Evolutionary conservation across 1,140 invertebrate genomes (phyloP).

Genomic region (Caenorhabditis remanei): DNA sequence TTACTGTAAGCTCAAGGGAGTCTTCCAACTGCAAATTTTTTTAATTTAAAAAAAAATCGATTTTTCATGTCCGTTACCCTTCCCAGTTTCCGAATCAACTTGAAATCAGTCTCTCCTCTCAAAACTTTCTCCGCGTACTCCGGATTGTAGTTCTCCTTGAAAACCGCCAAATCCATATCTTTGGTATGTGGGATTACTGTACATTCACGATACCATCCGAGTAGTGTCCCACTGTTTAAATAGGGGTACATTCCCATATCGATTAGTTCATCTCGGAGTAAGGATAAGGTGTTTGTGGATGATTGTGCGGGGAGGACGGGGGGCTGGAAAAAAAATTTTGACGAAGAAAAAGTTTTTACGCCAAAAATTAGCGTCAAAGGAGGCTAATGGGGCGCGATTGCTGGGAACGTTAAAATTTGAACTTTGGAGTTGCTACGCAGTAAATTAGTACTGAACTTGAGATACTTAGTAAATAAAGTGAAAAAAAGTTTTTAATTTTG

Average conservation of each 20-base stretch:
- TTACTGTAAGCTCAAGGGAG: constrained; percentile 17
- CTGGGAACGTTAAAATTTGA: no score
- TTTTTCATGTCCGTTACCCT: background rate
- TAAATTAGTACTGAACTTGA: no score
- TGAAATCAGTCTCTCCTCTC: background rate
- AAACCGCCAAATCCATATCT: constrained; percentile 47
- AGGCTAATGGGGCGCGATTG: no score
- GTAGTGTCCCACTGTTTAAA: constrained; percentile 25
- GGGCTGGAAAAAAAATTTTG: no score
- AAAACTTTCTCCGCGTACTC: background rate
- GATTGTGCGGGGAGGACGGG: no score
- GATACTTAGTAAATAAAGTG: no score
- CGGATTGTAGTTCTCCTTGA: constrained; percentile 23
- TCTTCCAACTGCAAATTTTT: constrained; percentile 16
- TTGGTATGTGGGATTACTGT: constrained; percentile 29
- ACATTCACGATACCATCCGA: constrained; percentile 55
- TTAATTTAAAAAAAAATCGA: no score
- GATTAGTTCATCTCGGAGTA: background rate
- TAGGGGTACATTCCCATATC: constrained; percentile 38
- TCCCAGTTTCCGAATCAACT: constrained; percentile 2
- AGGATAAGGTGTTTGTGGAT: background rate
- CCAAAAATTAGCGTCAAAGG: no score
- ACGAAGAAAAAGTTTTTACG: no score
- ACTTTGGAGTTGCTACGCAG: no score
- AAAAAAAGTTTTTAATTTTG: no score